Percentiles rank a stretch among this genome's conserved stretches.
These are phyloP conservation scores for Indicator indicator DNA, from an alignment of 2,113 vertebrate species.

Conservation along the genomic window DNA sequence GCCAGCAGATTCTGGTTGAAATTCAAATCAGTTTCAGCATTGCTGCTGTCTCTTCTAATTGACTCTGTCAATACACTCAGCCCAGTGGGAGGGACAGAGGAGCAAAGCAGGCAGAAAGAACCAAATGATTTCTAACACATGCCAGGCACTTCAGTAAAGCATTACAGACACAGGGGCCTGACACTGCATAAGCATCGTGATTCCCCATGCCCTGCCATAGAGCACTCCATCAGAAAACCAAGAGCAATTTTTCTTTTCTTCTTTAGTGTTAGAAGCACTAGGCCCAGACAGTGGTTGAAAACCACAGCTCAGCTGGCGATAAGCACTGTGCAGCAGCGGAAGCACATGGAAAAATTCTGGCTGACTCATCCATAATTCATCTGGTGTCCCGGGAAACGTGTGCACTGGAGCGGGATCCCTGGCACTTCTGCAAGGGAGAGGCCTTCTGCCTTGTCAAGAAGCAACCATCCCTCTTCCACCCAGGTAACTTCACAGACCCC, in stretches of 20 bases:
- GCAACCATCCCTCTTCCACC: neutral
- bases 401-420: neutral
- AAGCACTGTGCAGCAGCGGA: neutral
- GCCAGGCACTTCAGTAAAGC: neutral
- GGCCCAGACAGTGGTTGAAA: neutral
- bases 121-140: neutral
- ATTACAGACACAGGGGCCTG: neutral
- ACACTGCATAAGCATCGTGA: neutral
- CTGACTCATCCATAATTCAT: slow-evolving; percentile 36
- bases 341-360: neutral
- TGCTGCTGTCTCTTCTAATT: slow-evolving; percentile 26
- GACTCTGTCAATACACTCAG: neutral
- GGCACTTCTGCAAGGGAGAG: neutral
- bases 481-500: neutral
- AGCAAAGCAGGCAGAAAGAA: neutral
- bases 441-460: rapidly evolving
- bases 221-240: neutral
- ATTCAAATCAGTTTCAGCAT: slow-evolving; percentile 39
- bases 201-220: neutral
- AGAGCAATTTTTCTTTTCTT: neutral
- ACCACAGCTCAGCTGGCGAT: neutral
- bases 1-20: neutral
- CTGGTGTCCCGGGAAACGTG: neutral
- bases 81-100: slow-evolving; percentile 1
- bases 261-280: neutral